A percentile compares a stretch with the other conserved stretches of the same genome.
Evolutionary conservation across 1,140 invertebrate genomes (phyloP).

Genomic region (Brachionus paranguensis): DNA sequence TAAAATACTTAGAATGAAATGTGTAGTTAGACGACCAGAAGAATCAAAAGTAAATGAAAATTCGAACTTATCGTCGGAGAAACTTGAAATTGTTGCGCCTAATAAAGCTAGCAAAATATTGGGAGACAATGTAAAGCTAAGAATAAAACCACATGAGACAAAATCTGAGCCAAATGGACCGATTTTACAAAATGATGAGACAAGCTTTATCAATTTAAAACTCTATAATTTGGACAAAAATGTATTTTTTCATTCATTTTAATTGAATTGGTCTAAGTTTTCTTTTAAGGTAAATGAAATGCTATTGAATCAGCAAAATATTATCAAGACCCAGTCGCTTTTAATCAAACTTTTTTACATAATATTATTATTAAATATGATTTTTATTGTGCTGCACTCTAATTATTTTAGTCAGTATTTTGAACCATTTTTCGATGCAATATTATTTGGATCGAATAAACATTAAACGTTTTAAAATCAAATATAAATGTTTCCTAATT

Average conservation of each 20-base stretch:
- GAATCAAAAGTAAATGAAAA: not conserved
- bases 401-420: conserved; percentile 16
- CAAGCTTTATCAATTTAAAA: not conserved
- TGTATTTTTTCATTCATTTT: not conserved
- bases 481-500: not conserved
- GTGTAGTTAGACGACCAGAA: not conserved
- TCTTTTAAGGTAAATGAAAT: conserved; percentile 19
- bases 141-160: not conserved
- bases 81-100: not conserved
- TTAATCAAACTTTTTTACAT: not conserved
- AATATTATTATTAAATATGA: conserved; percentile 4
- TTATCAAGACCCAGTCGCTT: not conserved
- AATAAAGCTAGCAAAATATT: conserved; percentile 11
- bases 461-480: not conserved
- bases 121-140: not conserved
- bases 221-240: conserved; percentile 17
- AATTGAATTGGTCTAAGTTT: not conserved
- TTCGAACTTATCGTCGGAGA: not conserved
- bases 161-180: not conserved
- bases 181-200: not conserved
- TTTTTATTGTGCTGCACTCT: not conserved
- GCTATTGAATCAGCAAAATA: conserved; percentile 13
- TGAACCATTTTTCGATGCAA: not conserved
- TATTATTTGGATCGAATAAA: not conserved
- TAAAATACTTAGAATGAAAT: not conserved